Percentiles rank a stretch among this genome's conserved stretches.
phyloP scores from a whole-genome alignment of 2,797 vertebrate species.

The Gallinago stenura region DNA sequence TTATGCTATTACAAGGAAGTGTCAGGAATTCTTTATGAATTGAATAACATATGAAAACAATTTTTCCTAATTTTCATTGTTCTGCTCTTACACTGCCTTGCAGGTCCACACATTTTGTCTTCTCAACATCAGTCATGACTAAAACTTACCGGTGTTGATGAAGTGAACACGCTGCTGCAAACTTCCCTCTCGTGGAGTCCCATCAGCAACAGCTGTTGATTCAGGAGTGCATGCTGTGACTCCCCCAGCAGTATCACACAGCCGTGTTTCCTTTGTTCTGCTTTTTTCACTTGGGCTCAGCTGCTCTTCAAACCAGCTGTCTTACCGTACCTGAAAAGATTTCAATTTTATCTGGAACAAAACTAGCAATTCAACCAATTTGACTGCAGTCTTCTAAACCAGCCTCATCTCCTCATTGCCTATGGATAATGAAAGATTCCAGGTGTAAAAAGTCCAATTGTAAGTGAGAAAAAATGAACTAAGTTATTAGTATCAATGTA shows the following conservation, averaged over 20 bases:
- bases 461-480: background rate
- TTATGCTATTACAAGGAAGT: background rate
- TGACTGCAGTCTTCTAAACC: background rate
- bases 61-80: background rate
- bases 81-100: background rate
- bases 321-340: background rate
- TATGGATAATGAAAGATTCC: slow-evolving; percentile 1
- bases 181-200: background rate
- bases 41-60: background rate
- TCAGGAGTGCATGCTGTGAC: background rate
- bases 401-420: background rate
- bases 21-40: background rate
- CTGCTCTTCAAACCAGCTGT: background rate
- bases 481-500: background rate
- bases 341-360: background rate
- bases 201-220: background rate
- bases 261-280: background rate
- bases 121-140: background rate
- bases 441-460: background rate
- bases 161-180: background rate
- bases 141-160: background rate
- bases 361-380: background rate
- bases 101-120: background rate
- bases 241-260: background rate
- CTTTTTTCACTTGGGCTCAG: background rate